These are phyloP conservation scores for Graptemys geographica DNA, from an alignment of 2,797 vertebrate genomes.

Conservation along the genomic window DNA sequence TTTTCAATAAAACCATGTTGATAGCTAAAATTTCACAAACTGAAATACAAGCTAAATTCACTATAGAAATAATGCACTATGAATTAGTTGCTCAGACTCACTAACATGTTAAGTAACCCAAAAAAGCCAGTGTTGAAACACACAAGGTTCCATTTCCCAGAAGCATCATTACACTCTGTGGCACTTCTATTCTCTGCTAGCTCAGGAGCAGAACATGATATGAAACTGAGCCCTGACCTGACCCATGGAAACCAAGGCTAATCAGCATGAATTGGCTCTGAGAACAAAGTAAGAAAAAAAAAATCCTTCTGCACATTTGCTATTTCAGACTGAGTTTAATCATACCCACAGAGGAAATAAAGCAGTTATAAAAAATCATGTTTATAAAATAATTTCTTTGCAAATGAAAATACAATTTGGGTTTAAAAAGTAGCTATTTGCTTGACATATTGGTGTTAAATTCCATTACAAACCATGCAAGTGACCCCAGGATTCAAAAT, in stretches of 20 bases:
- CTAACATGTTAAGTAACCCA: not conserved
- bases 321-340: not conserved
- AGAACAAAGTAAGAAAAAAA: not conserved
- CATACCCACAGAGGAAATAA: not conserved
- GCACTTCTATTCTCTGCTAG: too few relatives aligned
- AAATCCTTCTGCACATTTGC: not conserved
- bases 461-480: conserved; percentile 36
- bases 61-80: not conserved
- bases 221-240: not conserved
- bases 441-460: conserved; percentile 14
- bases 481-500: conserved; percentile 29
- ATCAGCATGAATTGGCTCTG: not conserved
- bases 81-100: not conserved
- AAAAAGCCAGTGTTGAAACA: not conserved
- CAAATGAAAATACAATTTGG: conserved; percentile 42
- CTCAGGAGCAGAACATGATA: not conserved
- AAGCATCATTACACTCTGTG: not conserved
- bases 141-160: not conserved
- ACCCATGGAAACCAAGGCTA: not conserved
- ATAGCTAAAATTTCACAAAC: not conserved
- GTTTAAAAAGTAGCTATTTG: conserved; percentile 16
- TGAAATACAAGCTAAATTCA: not conserved
- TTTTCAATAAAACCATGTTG: not conserved
- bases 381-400: not conserved
- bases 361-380: not conserved